These are phyloP conservation scores for Phengaris alcon DNA, from an alignment of 2,888 invertebrate genomes.

Conservation along the genomic window DNA sequence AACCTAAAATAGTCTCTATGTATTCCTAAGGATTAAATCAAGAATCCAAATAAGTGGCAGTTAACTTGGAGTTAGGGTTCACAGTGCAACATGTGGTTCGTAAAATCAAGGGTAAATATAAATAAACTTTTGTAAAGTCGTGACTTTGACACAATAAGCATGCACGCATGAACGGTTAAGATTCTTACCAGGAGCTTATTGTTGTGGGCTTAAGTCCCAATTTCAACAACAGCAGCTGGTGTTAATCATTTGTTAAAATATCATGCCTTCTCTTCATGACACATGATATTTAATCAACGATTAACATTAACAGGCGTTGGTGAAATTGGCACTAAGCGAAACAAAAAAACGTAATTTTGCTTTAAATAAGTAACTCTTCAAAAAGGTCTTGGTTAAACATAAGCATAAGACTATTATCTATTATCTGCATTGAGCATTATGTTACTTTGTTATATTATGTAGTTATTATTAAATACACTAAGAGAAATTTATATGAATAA, in stretches of 20 bases:
- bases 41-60: background rate
- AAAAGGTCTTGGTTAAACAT: background rate
- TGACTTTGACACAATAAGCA: background rate
- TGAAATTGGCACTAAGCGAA: no score
- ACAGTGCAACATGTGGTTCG: conserved; percentile 11
- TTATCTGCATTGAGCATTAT: background rate
- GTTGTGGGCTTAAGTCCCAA: no score
- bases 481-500: background rate
- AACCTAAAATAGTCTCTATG: background rate
- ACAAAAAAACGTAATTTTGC: no score
- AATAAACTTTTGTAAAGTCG: conserved; percentile 11
- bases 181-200: no score
- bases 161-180: no score
- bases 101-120: conserved; percentile 8
- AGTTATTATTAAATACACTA: background rate
- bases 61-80: background rate
- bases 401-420: background rate
- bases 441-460: background rate
- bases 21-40: background rate
- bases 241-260: no score
- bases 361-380: background rate
- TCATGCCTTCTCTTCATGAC: no score
- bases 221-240: no score
- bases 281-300: no score
- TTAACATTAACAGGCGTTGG: no score